Evolutionary conservation across 30 jellyfish, hydroid and myxozoan species (phyloP).

Genomic region (Chironex yamaguchii): DNA sequence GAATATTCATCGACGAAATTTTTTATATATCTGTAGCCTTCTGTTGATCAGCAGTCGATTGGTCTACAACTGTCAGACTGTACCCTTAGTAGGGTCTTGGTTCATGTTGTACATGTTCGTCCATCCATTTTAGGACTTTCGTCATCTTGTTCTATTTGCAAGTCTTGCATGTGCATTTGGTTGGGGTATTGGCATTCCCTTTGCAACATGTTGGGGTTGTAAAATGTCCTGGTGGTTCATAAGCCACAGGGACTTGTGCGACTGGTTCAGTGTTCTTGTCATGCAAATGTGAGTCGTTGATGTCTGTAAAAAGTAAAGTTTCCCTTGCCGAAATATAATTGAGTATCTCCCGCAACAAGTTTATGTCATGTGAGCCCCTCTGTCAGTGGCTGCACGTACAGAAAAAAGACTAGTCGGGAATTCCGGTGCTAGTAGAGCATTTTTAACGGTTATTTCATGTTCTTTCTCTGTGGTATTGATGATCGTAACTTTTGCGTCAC

Average conservation of each 20-base stretch:
- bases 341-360: background rate
- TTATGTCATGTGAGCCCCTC: constrained; percentile 24
- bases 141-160: constrained; percentile 65
- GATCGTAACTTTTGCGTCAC: constrained; percentile 43
- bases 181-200: constrained; percentile 37
- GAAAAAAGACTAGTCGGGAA: constrained; percentile 55
- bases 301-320: constrained; percentile 41
- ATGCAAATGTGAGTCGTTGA: background rate
- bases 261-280: constrained; percentile 27
- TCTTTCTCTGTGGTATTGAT: constrained; percentile 12
- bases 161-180: background rate
- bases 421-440: constrained; percentile 56
- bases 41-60: constrained; percentile 31
- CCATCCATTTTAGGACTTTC: constrained; percentile 11
- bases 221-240: constrained; percentile 51
- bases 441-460: constrained; percentile 21
- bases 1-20: constrained; percentile 54
- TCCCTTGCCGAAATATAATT: constrained; percentile 1
- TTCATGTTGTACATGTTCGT: background rate
- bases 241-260: constrained; percentile 52
- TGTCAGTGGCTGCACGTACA: constrained; percentile 64
- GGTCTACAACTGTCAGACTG: constrained; percentile 59
- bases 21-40: constrained; percentile 51
- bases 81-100: constrained; percentile 36
- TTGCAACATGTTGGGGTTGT: constrained; percentile 18